These are phyloP conservation scores for Cantharis rustica DNA, from an alignment of 2,888 invertebrate genomes.

Conservation along the genomic window DNA sequence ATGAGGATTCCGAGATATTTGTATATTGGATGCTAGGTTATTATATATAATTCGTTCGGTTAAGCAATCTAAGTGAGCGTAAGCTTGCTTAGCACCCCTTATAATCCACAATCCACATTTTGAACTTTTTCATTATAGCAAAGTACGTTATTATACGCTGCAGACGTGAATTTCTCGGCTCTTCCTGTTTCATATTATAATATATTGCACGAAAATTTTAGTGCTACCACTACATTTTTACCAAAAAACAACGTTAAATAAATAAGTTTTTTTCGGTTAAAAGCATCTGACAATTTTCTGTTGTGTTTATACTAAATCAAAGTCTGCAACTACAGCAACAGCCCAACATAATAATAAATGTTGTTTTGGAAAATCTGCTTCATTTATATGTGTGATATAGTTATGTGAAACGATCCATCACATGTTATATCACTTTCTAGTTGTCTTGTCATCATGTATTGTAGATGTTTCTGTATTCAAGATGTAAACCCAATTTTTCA, in stretches of 20 bases:
- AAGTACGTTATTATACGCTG: not conserved
- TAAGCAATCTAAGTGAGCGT: too few species aligned
- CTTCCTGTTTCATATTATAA: not conserved
- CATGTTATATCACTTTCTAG: not conserved
- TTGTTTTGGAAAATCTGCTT: not conserved
- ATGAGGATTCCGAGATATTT: not conserved
- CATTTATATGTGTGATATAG: not conserved
- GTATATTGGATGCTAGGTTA: not conserved
- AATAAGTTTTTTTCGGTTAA: not conserved
- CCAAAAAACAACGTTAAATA: too few species aligned
- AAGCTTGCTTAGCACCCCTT: too few species aligned
- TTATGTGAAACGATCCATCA: not conserved
- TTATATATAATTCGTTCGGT: too few species aligned
- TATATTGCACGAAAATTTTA: not conserved
- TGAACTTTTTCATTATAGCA: too few species aligned
- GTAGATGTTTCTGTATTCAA: not conserved
- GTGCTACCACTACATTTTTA: not conserved
- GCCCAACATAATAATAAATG: not conserved
- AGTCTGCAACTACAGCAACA: not conserved
- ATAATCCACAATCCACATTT: too few species aligned
- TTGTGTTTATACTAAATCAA: not conserved
- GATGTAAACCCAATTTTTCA: not conserved
- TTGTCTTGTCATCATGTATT: not conserved
- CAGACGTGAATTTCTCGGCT: not conserved
- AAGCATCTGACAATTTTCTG: not conserved